Percentiles rank a stretch among this genome's conserved stretches.
Conservation (phyloP, 2,113 vertebrate species). For the Solea senegalensis region DNA sequence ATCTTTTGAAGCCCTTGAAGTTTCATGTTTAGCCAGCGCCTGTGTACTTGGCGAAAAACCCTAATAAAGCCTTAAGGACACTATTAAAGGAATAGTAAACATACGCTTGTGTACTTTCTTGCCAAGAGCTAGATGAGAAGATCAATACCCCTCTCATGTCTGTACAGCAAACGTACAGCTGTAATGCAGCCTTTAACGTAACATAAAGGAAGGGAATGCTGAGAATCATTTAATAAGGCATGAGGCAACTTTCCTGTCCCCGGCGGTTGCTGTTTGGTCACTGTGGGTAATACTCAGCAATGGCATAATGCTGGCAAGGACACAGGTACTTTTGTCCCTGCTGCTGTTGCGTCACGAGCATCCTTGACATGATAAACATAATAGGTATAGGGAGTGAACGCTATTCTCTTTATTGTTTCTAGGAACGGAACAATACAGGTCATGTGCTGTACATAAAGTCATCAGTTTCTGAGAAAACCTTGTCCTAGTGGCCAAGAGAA, state of each 20-base stretch:
- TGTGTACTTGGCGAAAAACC: background rate
- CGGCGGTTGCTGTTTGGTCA: background rate
- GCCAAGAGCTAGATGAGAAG: background rate
- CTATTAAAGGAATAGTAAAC: background rate
- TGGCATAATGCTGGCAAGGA: background rate
- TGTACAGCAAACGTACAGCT: background rate
- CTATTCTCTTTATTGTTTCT: background rate
- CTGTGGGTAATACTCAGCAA: background rate
- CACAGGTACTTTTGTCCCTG: background rate
- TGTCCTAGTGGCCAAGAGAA: no score
- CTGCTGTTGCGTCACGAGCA: background rate
- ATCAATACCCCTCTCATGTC: background rate
- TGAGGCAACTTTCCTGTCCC: background rate
- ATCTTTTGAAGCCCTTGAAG: background rate
- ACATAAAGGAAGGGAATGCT: background rate
- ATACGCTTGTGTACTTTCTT: background rate
- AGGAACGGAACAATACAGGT: no score
- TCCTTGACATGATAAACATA: background rate
- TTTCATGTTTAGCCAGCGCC: background rate
- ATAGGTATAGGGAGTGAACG: background rate
- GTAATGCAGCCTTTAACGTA: background rate
- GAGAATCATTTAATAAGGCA: background rate
- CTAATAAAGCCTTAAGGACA: background rate
- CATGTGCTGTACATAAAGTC: no score
- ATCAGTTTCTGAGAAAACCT: no score